Conservation (phyloP, 2,113 vertebrate genomes). For the Gnathonemus echidnorhynchus region DNA sequence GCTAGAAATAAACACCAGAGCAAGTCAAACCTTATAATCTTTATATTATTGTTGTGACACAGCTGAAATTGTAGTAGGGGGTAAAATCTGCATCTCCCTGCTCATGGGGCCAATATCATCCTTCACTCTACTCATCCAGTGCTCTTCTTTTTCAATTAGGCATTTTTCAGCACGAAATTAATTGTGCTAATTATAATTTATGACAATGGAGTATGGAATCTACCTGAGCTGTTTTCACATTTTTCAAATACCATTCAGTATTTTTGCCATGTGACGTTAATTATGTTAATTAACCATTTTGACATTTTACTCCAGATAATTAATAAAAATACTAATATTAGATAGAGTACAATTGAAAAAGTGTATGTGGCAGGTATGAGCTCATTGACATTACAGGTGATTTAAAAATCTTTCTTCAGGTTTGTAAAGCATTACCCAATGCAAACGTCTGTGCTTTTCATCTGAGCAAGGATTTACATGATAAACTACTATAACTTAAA, state of each 20-base stretch:
- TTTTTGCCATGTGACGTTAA: slow-evolving; percentile 56
- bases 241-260: slow-evolving; percentile 54
- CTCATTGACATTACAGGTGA: background rate
- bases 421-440: background rate
- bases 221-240: slow-evolving; percentile 49
- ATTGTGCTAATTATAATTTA: slow-evolving; percentile 58
- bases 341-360: slow-evolving; percentile 45
- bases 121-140: background rate
- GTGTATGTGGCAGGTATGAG: background rate
- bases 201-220: slow-evolving; percentile 51
- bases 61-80: background rate
- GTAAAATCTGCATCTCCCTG: background rate
- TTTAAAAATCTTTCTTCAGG: background rate
- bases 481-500: background rate
- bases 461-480: background rate
- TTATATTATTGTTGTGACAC: background rate
- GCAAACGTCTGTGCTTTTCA: background rate
- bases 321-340: slow-evolving; percentile 69
- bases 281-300: slow-evolving; percentile 63
- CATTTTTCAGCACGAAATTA: slow-evolving; percentile 48
- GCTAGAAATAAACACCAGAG: background rate
- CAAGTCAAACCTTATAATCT: background rate
- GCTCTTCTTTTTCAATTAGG: slow-evolving; percentile 36
- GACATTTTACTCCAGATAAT: slow-evolving; percentile 67
- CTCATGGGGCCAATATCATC: background rate